phyloP scores from a whole-genome alignment of 2,113 vertebrate species.

The Pomatorhinus ruficollis region DNA sequence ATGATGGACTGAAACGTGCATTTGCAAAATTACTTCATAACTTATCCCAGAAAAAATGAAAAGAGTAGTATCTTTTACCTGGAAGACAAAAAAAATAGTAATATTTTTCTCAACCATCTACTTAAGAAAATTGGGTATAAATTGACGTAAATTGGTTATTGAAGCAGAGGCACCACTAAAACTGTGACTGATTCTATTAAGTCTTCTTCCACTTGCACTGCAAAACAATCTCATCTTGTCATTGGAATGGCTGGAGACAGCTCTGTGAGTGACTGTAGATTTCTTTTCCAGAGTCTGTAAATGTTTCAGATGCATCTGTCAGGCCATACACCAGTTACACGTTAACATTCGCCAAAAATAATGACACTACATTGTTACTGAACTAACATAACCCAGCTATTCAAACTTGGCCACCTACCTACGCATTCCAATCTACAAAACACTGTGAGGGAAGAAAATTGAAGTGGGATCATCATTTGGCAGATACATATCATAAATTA shows the following conservation, averaged over 20 bases:
- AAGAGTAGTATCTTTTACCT: background rate
- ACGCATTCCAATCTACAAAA: background rate
- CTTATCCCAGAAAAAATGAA: background rate
- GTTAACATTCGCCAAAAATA: background rate
- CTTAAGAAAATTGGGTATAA: constrained; percentile 2
- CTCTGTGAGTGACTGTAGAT: background rate
- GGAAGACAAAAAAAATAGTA: background rate
- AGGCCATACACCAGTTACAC: background rate
- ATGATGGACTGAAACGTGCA: background rate
- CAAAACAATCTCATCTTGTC: background rate
- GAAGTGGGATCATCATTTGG: background rate
- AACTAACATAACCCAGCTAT: background rate
- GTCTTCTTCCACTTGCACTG: background rate
- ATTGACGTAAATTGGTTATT: background rate
- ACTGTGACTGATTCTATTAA: background rate
- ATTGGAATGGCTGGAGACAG: background rate
- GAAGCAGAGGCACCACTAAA: background rate
- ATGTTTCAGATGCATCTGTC: background rate
- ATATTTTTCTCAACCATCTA: background rate
- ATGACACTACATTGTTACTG: background rate
- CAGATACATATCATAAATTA: background rate
- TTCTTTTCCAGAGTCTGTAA: background rate
- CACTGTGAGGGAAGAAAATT: background rate
- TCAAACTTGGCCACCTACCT: background rate
- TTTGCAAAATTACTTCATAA: background rate